Evolutionary conservation across 2,797 vertebrate species (phyloP), one percentile per base, ranked within the genome.

Genomic region (Anolis apletophallus): DNA sequence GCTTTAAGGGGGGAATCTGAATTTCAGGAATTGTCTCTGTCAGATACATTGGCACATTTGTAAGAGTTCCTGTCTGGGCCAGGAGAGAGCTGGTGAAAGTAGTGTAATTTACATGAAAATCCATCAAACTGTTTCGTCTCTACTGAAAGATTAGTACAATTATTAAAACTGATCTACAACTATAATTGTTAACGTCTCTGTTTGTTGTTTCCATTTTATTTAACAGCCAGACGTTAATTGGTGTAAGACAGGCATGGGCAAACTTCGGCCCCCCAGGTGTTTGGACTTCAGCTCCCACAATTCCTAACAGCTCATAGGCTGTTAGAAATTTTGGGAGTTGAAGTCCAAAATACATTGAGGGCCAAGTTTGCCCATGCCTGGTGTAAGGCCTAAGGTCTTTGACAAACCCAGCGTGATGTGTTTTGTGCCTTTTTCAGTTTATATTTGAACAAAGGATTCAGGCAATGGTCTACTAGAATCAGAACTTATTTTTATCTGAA

Each of bases 61-160:
- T 52, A 85, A 68, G 75, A 29, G 9, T 11, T 54, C 57, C 4
- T n/a, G 88, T n/a, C 82, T 87, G 71, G 80, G n/a, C 1, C 40
- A 89, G 6, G 71, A 0, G 81, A n/a, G 12, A 67, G 3, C 21
- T 85, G 23, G 32, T 52, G 36, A 69, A 36, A 69, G 16, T 55
- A 17, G 5, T n/a, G 26, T 36, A 54, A 14, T 29, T 78, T 75
- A 68, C 29, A 34, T 84, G 50, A 8, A 11, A 61, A 52, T n/a
- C 32, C 19, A 10, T 40, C 55, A 26, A 40, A 8, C 13, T 85
- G 10, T 52, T 68, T 67, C 36, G n/a, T 40, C 69, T 71, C 32
- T 78, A 17, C 21, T 72, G 21, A 54, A 12, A 55, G 50, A 6
- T 61, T 34, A 64, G 21, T 52, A 9, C 46, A 84, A n/a, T 14